Evolutionary conservation across 2,888 invertebrate genomes (phyloP).

Genomic region (Ormyrus nitidulus): DNA sequence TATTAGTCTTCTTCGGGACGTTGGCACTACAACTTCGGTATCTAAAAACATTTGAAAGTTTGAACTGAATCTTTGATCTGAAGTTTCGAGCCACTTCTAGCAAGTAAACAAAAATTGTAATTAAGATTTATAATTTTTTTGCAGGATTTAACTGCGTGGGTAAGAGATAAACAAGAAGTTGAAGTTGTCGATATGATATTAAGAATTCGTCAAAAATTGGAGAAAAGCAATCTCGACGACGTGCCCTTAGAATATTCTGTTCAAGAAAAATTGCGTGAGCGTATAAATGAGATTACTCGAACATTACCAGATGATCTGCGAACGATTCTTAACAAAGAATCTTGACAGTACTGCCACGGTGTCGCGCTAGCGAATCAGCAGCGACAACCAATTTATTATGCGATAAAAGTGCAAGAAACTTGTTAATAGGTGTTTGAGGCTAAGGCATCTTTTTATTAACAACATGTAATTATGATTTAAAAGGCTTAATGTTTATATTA

Average conservation of each 20-base stretch:
- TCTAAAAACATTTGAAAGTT: too few species aligned
- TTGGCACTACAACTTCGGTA: too few species aligned
- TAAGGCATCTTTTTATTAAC: background rate
- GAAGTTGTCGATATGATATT: slow-evolving; percentile 98
- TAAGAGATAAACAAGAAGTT: slow-evolving; percentile 94
- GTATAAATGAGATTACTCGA: slow-evolving; percentile 88
- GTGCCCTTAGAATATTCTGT: slow-evolving; percentile 79
- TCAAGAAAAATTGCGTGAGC: slow-evolving; percentile 81
- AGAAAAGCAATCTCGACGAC: slow-evolving; percentile 79
- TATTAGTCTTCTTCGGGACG: background rate
- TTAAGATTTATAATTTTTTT: slow-evolving; percentile 60
- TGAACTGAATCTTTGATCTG: too few species aligned
- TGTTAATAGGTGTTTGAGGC: slow-evolving; percentile 11
- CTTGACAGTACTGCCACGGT: slow-evolving; percentile 70
- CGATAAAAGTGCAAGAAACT: slow-evolving; percentile 44
- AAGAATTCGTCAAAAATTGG: slow-evolving; percentile 92
- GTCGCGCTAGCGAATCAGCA: slow-evolving; percentile 39
- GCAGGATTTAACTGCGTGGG: slow-evolving; percentile 93
- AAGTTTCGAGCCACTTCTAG: background rate
- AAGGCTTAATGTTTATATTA: too few species aligned
- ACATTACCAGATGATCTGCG: slow-evolving; percentile 92
- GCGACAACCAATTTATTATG: slow-evolving; percentile 49
- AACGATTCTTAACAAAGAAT: slow-evolving; percentile 82
- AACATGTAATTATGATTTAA: background rate
- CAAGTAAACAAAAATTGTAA: background rate